Evolutionary conservation across 2,888 invertebrate species (phyloP), one percentile per base, ranked within the genome.

Genomic region (Halocaridina rubra): DNA sequence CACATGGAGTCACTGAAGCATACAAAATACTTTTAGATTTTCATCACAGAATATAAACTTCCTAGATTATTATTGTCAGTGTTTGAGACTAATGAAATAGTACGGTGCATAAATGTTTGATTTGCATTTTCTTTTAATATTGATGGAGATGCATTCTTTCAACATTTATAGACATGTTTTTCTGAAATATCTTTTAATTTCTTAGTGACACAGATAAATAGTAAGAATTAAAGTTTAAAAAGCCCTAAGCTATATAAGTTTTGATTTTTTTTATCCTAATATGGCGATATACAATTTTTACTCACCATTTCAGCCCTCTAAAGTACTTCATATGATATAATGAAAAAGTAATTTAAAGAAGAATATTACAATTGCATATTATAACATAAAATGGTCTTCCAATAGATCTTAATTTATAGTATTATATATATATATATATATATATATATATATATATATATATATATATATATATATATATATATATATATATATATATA

Each of bases 381-480:
- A 39, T 27, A 53, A 76, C 24, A n/a, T 39, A 5, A 53, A 61
- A 30, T 71, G 32, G 29, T 32, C 64, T 32, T 19, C 22, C 22
- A n/a, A 13, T 39, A 64, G 39, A 39, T 77, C 27, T 77, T 8
- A 32, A 46, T 72, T 19, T 32, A 19, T 61, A 64, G 29, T 22
- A 64, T 22, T 64, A 29, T 78, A 64, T 78, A 64, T 64, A 24
- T 78, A 64, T 64, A 39, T 64, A 30, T 64, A 64, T 78, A 24
- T 78, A 27, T 67, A 19, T 67, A 64, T 78, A 30, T 79, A n/a
- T 69, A 69, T 79, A 19, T 79, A 29, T 69, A 69, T 69, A 69
- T 79, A 29, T 69, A 30, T 69, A 46, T 78, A 46, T 78, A 22
- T 79, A 53, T 79, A 30, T 30, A 39, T 79, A 30, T 39, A 8